A percentile compares a stretch with the other conserved stretches of the same genome.
phyloP scores from a whole-genome alignment of 2,888 invertebrate species.

The Platycnemis pennipes region DNA sequence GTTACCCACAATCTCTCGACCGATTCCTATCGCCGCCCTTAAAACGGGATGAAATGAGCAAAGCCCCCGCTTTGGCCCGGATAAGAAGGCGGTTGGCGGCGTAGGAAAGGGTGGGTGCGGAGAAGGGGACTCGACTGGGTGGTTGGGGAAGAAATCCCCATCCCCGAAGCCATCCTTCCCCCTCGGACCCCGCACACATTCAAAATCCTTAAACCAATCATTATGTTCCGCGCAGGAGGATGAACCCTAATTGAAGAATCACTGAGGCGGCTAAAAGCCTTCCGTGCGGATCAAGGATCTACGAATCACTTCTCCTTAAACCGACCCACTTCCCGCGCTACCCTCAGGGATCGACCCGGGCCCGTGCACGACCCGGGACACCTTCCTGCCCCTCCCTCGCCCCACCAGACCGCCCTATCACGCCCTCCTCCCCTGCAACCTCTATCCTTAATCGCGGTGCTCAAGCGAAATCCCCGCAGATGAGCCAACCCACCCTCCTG shows the following conservation, averaged over 20 bases:
- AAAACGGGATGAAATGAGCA: slow-evolving; percentile 36
- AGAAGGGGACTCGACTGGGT: background rate
- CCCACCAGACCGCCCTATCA: slow-evolving; percentile 50
- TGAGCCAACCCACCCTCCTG: slow-evolving; percentile 25
- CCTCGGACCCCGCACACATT: background rate
- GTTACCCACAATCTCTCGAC: background rate
- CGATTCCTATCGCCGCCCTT: slow-evolving; percentile 26
- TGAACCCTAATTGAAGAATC: slow-evolving; percentile 67
- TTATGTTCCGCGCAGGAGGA: slow-evolving; percentile 43
- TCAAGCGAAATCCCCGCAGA: slow-evolving; percentile 69
- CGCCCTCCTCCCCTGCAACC: slow-evolving; percentile 31
- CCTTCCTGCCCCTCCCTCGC: background rate
- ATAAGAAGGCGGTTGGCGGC: background rate
- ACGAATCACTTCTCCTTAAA: slow-evolving; percentile 54
- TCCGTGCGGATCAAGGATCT: slow-evolving; percentile 36
- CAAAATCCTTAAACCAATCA: slow-evolving; percentile 64
- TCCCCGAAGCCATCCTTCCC: background rate
- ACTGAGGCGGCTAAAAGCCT: slow-evolving; percentile 39
- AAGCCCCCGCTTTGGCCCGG: slow-evolving; percentile 20
- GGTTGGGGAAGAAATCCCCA: background rate
- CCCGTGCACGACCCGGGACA: background rate
- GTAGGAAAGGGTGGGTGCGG: background rate
- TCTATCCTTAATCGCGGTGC: slow-evolving; percentile 70
- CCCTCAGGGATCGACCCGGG: background rate
- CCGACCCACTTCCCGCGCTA: background rate